Evolutionary conservation across 2,113 vertebrate species (phyloP), one percentile per base, ranked within the genome.

Genomic region (Serinus canaria): DNA sequence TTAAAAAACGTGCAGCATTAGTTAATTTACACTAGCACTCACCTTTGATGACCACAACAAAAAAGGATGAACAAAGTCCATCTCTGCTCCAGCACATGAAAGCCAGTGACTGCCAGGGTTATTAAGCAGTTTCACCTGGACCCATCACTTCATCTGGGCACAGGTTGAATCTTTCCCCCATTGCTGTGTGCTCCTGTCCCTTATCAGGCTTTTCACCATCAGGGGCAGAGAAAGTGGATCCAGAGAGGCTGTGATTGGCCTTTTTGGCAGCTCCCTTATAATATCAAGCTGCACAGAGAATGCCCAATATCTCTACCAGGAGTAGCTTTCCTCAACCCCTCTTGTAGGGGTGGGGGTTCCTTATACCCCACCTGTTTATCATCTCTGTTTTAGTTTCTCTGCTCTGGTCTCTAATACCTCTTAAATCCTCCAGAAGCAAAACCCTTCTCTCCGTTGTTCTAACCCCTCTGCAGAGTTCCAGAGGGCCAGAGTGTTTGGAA

Each of bases 331-430:
- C 55, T 53, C 1, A 1, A 7, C 13, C 15, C 10, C 6, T 24
- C 37, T 53, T n/a, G 11, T 13, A n/a, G 10, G 19, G 37, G 41
- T 15, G 41, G 41, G 41, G 41, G 41, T 6, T 90, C 44, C 27
- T 81, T 70, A 46, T 4, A 30, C 16, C 23, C 28, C 0, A 2
- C 25, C 13, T 0, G 1, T 8, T 28, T 11, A 66, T 56, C 46
- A 47, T 7, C 3, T 68, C 23, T 58, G 55, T 43, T 47, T 49
- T 37, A 8, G 28, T 41, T 85, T 80, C 79, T 80, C n/a, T 23
- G 16, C 24, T 91, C 30, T 33, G 13, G 9, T 78, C 30, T 87
- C 63, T 43, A 79, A 64, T 11, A 33, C 44, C 24, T 84, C 80
- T 79, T 44, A 64, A 72, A 76, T 35, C 41, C 84, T 35, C 20